Evolutionary conservation across 2,888 invertebrate genomes (phyloP).

Genomic region (Amphipyra berbera): DNA sequence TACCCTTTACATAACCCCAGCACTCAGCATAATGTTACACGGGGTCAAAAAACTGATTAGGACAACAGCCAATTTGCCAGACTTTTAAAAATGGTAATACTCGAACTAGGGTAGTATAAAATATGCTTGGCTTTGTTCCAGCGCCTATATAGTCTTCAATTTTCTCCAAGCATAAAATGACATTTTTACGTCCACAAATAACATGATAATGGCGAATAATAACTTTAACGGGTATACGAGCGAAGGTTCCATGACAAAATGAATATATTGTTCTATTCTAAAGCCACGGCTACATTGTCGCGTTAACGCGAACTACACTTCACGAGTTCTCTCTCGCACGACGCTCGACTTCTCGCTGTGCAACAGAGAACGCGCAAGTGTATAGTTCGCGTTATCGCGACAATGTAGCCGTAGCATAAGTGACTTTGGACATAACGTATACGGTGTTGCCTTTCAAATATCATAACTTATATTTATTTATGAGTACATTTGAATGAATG

Average conservation of each 20-base stretch:
- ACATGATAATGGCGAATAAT: conserved; percentile 14
- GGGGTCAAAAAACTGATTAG: conserved; percentile 50
- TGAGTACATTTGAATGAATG: conserved; percentile 25
- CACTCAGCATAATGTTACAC: not conserved
- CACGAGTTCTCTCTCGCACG: no score
- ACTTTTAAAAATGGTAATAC: conserved; percentile 25
- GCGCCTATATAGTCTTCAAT: conserved; percentile 7
- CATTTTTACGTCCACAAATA: conserved; percentile 23
- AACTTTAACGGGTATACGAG: conserved; percentile 7
- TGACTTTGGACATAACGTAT: not conserved
- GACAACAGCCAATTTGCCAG: conserved; percentile 38
- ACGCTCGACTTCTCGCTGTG: no score
- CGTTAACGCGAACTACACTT: no score
- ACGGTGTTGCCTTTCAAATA: conserved; percentile 13
- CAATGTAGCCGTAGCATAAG: no score
- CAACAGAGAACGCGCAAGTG: no score
- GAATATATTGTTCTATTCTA: conserved; percentile 18
- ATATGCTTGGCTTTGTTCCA: conserved; percentile 49
- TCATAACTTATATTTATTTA: conserved; percentile 38
- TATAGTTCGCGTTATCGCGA: no score
- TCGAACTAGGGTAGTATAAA: conserved; percentile 14
- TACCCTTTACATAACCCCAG: conserved; percentile 1
- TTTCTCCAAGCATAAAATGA: conserved; percentile 4
- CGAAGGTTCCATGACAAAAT: conserved; percentile 16
- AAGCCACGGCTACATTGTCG: no score